These are phyloP conservation scores for Andrena praecox DNA, from an alignment of 2,888 invertebrate species.

Conservation along the genomic window DNA sequence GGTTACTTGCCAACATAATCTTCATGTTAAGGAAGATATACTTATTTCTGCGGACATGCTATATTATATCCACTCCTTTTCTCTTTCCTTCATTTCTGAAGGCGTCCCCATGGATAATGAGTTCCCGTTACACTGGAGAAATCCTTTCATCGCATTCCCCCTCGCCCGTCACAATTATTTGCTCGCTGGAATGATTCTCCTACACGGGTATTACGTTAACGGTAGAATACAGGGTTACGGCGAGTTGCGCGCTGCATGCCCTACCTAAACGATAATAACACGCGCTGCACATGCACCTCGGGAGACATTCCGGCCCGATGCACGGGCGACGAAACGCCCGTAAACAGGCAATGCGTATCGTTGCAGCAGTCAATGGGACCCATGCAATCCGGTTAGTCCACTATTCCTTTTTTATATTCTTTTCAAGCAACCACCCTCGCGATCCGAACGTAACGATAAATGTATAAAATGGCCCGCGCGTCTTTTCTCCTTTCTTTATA, in stretches of 20 bases:
- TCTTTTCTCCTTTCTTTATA: neutral
- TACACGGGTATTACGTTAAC: neutral
- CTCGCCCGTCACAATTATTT: neutral
- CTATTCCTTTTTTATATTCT: neutral
- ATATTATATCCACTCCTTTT: neutral
- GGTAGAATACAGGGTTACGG: conserved; percentile 1
- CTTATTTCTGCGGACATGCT: no score
- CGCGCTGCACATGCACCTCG: conserved; percentile 47
- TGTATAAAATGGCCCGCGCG: neutral
- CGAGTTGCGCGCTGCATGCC: neutral
- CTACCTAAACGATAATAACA: conserved; percentile 64
- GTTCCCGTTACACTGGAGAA: neutral
- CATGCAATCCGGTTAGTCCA: conserved; percentile 60
- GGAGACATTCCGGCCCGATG: conserved; percentile 34
- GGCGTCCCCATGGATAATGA: neutral
- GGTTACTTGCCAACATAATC: no score
- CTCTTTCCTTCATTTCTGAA: neutral
- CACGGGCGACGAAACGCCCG: conserved; percentile 40
- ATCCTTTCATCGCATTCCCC: neutral
- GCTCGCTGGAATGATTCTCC: neutral
- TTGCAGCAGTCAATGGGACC: conserved; percentile 55
- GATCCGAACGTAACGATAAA: neutral
- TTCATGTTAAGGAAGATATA: no score
- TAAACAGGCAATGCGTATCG: conserved; percentile 58
- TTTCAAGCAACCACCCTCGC: conserved; percentile 15